Conservation (phyloP, 1,140 invertebrate genomes). For the Philotrypesis tridentata region DNA sequence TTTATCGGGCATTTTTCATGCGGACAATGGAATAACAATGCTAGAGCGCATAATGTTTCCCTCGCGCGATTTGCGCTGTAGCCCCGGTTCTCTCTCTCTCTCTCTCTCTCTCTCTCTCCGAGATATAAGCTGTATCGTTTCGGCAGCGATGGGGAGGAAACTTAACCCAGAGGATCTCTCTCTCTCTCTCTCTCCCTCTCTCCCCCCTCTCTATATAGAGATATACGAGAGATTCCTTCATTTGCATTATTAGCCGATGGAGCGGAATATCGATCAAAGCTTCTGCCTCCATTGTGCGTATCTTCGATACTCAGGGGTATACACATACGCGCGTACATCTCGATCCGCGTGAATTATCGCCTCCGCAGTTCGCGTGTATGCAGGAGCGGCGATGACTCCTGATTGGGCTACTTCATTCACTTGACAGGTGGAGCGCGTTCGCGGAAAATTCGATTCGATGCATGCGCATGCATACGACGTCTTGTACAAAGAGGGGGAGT, state of each 20-base stretch:
- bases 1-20: not conserved
- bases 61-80: not conserved
- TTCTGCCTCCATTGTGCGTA: not conserved
- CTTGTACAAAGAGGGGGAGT: not conserved
- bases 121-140: not conserved
- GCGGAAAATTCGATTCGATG: conserved; percentile 36
- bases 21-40: not conserved
- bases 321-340: too few species aligned
- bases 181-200: too few species aligned
- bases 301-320: not conserved
- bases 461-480: not conserved
- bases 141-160: too few species aligned
- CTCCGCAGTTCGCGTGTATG: not conserved
- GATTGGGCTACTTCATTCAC: not conserved
- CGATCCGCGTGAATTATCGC: not conserved
- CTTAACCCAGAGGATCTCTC: too few species aligned
- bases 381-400: not conserved
- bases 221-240: not conserved
- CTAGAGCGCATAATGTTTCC: not conserved
- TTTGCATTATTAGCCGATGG: not conserved
- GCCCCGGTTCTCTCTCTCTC: too few species aligned
- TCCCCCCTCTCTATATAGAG: not conserved
- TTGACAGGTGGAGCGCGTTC: not conserved
- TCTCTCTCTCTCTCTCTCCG: too few species aligned
- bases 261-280: not conserved